Conservation (phyloP, 2,113 vertebrate species). For the Prochilodus magdalenae region DNA sequence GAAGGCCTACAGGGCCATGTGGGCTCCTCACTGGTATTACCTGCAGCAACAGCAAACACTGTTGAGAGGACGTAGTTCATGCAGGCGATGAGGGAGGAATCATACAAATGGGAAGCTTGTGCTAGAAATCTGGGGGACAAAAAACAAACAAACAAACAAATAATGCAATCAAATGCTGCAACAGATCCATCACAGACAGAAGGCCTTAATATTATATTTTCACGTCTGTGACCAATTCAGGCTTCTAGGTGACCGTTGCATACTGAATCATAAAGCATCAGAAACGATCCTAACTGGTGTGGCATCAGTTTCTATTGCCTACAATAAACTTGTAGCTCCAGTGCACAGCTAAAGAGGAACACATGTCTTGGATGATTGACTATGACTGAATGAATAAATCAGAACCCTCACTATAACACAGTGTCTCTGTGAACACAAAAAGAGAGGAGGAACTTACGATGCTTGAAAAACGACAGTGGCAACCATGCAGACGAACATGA, state of each 20-base stretch:
- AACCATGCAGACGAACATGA: slow-evolving; percentile 95
- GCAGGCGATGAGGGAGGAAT: slow-evolving; percentile 88
- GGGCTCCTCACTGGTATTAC: slow-evolving; percentile 67
- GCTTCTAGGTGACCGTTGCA: no score
- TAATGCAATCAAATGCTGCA: neutral
- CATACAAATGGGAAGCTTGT: slow-evolving; percentile 88
- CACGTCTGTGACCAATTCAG: no score
- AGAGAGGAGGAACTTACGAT: slow-evolving; percentile 74
- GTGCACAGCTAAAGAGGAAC: no score
- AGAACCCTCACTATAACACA: no score
- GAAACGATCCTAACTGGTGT: no score
- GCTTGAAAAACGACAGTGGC: slow-evolving; percentile 89
- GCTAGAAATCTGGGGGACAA: slow-evolving; percentile 84
- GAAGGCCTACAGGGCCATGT: neutral
- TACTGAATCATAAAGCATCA: no score
- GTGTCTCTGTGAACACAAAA: neutral
- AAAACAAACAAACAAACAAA: neutral
- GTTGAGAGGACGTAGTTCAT: slow-evolving; percentile 93
- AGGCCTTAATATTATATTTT: no score
- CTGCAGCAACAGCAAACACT: slow-evolving; percentile 82
- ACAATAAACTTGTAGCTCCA: no score
- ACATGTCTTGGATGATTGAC: no score
- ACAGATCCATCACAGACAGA: no score
- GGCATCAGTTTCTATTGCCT: no score
- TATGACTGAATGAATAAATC: no score